Base-by-base conservation (phyloP, 1,140 invertebrate genomes). In the Eumeta japonica region DNA sequence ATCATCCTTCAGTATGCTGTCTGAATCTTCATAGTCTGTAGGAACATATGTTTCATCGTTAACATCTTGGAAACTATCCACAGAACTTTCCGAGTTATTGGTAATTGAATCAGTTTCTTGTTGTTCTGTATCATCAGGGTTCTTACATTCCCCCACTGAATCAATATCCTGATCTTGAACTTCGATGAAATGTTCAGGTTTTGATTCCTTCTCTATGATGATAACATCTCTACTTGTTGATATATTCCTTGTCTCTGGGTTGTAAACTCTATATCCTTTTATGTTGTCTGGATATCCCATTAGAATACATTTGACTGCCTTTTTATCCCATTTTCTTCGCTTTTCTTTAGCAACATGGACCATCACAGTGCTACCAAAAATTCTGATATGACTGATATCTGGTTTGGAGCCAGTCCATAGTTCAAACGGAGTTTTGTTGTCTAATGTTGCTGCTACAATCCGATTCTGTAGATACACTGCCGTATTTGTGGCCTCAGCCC, bases 331-430 rank as follows among this genome's bases (percentile, higher is more conserved):
- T 46, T 39, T 10, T 39, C 42, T 19, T n/a, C n/a, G n/a, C n/a
- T n/a, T n/a, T n/a, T n/a, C n/a, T n/a, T n/a, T n/a, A n/a, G n/a
- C n/a, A n/a, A 48, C 16, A 20, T 48, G 46, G 4, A 36, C 36
- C 46, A 48, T 48, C 1, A 29, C 35, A 16, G 30, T 35, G 16
- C 46, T 48, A 9, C 46, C 46, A 31, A 48, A 48, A 10, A 45
- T 37, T 27, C 39, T 30, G 7, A 45, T 19, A 30, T 48, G 33
- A 30, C 35, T 43, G 15, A 45, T 14, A 38, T 49, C 40, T 28
- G 39, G 43, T 29, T 44, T 41, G 18, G 20, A 30, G 16, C 35
- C 41, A 37, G 36, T 42, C 45, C 40, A 46, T 2, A 44, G 16
- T 19, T 41, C 37, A 39, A 33, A 37, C n/a, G 39, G 46, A 10